Conservation (phyloP, 2,888 invertebrate species). For the Aphrophora alni region DNA sequence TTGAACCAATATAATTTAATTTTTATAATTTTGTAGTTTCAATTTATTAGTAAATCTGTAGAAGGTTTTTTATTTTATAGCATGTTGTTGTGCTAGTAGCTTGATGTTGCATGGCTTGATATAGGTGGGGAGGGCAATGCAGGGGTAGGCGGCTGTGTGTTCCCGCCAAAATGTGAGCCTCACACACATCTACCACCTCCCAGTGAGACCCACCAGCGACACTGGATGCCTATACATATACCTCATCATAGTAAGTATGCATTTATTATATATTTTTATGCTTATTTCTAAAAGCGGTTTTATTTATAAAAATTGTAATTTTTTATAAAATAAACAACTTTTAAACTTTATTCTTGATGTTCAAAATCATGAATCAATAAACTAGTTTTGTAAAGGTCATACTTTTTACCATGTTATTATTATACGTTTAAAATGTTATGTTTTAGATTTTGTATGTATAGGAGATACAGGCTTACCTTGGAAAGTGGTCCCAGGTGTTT, state of each 20-base stretch:
- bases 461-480: too few relatives aligned
- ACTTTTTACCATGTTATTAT: too few relatives aligned
- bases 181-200: slow-evolving; percentile 49
- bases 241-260: slow-evolving; percentile 41
- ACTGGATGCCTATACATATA: slow-evolving; percentile 39
- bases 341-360: too few relatives aligned
- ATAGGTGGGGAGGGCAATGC: slow-evolving; percentile 30
- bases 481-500: too few relatives aligned
- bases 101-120: slow-evolving; percentile 28
- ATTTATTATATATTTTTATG: too few relatives aligned
- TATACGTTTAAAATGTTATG: too few relatives aligned
- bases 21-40: not conserved
- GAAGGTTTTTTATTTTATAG: not conserved
- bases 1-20: not conserved
- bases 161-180: slow-evolving; percentile 31
- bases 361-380: too few relatives aligned
- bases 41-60: not conserved
- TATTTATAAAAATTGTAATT: too few relatives aligned
- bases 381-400: too few relatives aligned
- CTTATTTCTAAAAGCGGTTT: too few relatives aligned
- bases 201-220: slow-evolving; percentile 39
- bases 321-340: too few relatives aligned
- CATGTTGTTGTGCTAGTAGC: not conserved
- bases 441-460: too few relatives aligned
- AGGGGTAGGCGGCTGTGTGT: slow-evolving; percentile 17